Evolutionary conservation across 2,797 vertebrate species (phyloP), one percentile per base, ranked within the genome.

Genomic region (Cossypha polioptera): DNA sequence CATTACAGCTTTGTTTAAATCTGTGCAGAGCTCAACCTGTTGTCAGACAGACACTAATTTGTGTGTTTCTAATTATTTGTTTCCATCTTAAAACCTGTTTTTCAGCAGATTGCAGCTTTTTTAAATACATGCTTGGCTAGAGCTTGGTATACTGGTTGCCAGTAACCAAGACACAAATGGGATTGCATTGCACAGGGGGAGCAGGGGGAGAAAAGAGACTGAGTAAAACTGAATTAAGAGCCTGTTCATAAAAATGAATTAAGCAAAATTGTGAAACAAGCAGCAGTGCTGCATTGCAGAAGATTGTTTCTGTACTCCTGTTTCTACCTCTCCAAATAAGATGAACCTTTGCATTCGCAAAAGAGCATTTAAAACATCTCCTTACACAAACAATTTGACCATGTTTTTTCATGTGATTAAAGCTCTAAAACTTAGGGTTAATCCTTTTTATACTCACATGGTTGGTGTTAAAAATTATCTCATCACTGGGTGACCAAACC

Each of bases 21-120:
- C 59, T 1, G 0, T 16, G 59, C 59, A 77, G 73, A 94, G 73
- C 90, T 84, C 72, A 97, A 95, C 95, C 95, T 97, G 94, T 95
- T 95, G 94, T 93, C 90, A 93, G 90, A 95, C 95, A 92, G 62
- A 84, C 83, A 79, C 86, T 92, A 94, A 96, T 96, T 95, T 93
- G 88, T 62, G 71, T 92, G 73, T 88, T 96, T 93, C 83, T 93
- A 94, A 94, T 95, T 96, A 93, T 96, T 96, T 97, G 96, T 96
- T 97, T 97, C 93, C 86, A 66, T 95, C 74, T 95, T 92, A 92
- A 94, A 96, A 95, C 90, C 94, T 94, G 92, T 63, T 95, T 95
- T 96, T 90, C 86, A 75, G 90, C 93, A 95, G 83, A 94, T 88
- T 94, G 94, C 90, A 92, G 92, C 48, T 95, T 92, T 93, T 94